Conservation (phyloP, 2,797 vertebrate species). For the Catharus ustulatus region DNA sequence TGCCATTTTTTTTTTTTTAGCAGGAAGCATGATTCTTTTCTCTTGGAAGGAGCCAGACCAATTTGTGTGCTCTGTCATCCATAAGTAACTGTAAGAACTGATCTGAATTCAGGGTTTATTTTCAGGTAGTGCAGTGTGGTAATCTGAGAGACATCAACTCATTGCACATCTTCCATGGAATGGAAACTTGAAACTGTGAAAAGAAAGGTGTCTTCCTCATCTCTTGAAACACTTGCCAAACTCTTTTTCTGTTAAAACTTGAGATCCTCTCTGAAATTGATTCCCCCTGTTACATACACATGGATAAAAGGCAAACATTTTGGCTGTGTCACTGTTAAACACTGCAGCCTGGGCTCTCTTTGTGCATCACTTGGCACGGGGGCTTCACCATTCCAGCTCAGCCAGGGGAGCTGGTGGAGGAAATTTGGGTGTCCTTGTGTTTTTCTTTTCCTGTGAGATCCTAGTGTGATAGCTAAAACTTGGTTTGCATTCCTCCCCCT, state of each 20-base stretch:
- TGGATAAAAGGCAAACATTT: neutral
- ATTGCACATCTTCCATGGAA: neutral
- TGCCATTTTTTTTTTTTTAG: neutral
- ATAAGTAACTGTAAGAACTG: neutral
- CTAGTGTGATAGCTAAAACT: neutral
- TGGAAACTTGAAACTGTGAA: neutral
- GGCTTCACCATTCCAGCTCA: neutral
- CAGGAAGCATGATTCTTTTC: neutral
- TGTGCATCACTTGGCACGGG: accelerated
- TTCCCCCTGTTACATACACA: neutral
- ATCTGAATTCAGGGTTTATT: neutral
- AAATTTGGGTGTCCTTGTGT: neutral
- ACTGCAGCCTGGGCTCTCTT: neutral
- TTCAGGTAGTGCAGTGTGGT: neutral
- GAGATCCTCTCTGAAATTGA: neutral
- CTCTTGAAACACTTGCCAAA: neutral
- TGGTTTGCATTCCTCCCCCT: neutral
- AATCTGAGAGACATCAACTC: neutral
- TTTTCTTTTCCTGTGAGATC: neutral
- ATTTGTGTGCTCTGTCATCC: neutral
- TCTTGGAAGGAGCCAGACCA: neutral
- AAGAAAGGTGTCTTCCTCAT: neutral
- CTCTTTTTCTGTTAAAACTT: neutral
- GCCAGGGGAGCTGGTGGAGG: neutral
- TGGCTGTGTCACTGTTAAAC: neutral